These are phyloP conservation scores for Protophormia terraenovae DNA, from an alignment of 2,888 invertebrate species.

Conservation along the genomic window DNA sequence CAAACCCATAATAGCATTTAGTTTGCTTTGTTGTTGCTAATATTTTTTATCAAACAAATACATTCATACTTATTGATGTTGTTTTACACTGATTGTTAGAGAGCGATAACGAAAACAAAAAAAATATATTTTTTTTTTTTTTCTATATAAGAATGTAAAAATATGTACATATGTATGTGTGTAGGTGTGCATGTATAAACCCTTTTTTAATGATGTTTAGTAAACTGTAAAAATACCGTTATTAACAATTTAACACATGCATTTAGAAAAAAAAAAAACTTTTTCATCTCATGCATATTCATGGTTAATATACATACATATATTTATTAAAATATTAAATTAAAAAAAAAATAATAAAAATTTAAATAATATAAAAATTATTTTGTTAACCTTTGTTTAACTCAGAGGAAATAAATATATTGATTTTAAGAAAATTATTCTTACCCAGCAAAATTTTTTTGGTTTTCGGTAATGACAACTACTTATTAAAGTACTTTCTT, in stretches of 20 bases:
- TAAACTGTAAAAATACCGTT: constrained; percentile 58
- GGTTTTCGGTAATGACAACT: too few relatives aligned
- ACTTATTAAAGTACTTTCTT: too few relatives aligned
- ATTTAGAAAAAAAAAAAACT: neutral
- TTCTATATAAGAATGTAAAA: neutral
- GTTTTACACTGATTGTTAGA: constrained; percentile 55
- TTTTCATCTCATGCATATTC: neutral
- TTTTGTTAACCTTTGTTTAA: too few relatives aligned
- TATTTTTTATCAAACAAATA: constrained; percentile 25
- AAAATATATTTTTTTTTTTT: neutral
- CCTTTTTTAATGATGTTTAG: constrained; percentile 60
- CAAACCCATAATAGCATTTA: constrained; percentile 28
- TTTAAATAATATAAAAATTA: neutral
- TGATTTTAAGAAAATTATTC: too few relatives aligned
- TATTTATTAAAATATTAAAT: neutral
- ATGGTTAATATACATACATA: neutral
- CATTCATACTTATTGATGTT: constrained; percentile 18
- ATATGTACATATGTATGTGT: neutral
- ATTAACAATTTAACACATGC: constrained; percentile 60
- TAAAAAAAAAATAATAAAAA: neutral
- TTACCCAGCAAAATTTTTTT: too few relatives aligned
- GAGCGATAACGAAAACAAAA: constrained; percentile 40
- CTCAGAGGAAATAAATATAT: too few relatives aligned
- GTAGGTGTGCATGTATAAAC: constrained; percentile 28
- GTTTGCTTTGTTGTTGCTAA: neutral